A percentile compares a stretch with the other conserved stretches of the same genome.
These are phyloP conservation scores for Zaprionus kolodkinae DNA, from an alignment of 1,140 invertebrate species.

Conservation along the genomic window DNA sequence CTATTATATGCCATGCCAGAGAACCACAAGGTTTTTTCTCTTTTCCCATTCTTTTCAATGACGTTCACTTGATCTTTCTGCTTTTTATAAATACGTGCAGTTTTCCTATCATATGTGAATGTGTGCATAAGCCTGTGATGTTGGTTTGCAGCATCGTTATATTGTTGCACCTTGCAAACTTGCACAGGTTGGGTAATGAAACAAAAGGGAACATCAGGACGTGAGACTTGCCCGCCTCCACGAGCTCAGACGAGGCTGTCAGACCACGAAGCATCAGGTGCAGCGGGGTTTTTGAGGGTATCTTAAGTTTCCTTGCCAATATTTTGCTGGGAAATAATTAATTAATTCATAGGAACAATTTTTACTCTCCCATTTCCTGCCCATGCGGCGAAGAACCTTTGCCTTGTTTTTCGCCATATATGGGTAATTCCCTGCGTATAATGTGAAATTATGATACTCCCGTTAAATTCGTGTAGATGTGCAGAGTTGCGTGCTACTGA, in stretches of 20 bases:
- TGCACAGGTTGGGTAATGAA: conserved; percentile 84
- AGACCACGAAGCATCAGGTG: conserved; percentile 38
- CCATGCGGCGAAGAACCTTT: conserved; percentile 13
- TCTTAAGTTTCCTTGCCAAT: conserved; percentile 35
- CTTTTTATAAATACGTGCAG: conserved; percentile 1
- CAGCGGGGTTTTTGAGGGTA: not conserved
- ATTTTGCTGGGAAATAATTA: conserved; percentile 77
- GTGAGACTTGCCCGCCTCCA: conserved; percentile 48
- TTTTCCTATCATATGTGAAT: conserved; percentile 15
- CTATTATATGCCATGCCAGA: not conserved
- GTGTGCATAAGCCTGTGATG: conserved; percentile 10
- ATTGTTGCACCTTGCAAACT: conserved; percentile 49
- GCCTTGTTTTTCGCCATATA: not conserved
- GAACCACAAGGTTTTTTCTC: conserved; percentile 42
- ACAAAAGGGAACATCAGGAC: conserved; percentile 70
- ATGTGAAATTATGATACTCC: conserved; percentile 71
- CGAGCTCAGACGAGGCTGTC: conserved; percentile 45
- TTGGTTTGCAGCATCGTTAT: conserved; percentile 16
- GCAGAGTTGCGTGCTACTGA: conserved; percentile 44
- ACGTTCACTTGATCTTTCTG: conserved; percentile 22
- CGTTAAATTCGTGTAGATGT: conserved; percentile 29
- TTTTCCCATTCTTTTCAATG: conserved; percentile 48
- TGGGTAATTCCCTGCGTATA: conserved; percentile 39
- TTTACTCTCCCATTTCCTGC: conserved; percentile 21
- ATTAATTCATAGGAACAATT: conserved; percentile 73